Evolutionary conservation across 1,140 invertebrate species (phyloP).

Genomic region (Myzus persicae): DNA sequence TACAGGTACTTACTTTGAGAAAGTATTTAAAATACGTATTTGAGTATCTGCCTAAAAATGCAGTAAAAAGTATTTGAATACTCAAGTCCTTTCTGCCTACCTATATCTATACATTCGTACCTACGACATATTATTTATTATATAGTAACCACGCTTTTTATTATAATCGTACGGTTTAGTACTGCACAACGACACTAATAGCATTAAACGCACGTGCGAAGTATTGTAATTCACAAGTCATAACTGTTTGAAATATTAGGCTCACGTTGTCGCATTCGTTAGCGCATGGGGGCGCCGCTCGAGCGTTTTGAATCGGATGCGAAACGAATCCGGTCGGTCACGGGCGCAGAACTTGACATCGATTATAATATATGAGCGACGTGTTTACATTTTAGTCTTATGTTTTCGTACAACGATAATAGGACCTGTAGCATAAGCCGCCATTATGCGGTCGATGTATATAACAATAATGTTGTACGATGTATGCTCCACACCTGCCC

Average conservation of each 20-base stretch:
- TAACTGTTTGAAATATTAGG: neutral
- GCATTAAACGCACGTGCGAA: conserved; percentile 6
- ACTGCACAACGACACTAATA: neutral
- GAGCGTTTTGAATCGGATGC: neutral
- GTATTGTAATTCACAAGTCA: neutral
- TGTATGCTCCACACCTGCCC: neutral
- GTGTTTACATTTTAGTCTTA: neutral
- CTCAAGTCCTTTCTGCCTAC: too few relatives aligned
- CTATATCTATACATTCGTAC: neutral
- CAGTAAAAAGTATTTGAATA: too few relatives aligned
- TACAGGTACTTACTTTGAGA: too few relatives aligned
- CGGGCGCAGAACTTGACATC: conserved; percentile 30
- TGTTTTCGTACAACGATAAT: neutral
- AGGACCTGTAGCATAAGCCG: neutral
- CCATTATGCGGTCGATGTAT: neutral
- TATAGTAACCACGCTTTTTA: neutral
- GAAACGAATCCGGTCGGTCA: conserved; percentile 4
- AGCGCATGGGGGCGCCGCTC: neutral
- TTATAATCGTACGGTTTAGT: neutral
- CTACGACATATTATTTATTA: too few relatives aligned
- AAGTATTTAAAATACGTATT: too few relatives aligned
- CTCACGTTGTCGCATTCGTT: neutral
- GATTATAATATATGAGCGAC: neutral
- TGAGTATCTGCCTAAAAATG: too few relatives aligned
- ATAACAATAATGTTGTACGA: neutral